Conservation (phyloP, 2,888 invertebrate genomes). For the Epinotia bilunana region DNA sequence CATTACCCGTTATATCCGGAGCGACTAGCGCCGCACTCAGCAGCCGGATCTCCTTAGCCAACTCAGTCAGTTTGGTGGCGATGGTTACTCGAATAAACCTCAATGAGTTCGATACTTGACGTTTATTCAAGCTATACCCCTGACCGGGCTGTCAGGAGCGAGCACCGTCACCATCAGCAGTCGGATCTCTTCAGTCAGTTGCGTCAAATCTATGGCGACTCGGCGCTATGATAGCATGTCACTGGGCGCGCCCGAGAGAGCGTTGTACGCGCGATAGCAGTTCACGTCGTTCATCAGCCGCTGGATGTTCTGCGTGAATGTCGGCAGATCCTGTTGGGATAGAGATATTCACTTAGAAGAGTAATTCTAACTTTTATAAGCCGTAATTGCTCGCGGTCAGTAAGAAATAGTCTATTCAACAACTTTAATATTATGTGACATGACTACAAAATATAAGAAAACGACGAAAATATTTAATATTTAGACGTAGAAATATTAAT, state of each 20-base stretch:
- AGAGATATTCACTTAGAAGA: neutral
- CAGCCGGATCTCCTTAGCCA: too few relatives aligned
- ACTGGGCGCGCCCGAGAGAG: constrained; percentile 56
- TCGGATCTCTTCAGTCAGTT: neutral
- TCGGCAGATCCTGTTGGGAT: constrained; percentile 90
- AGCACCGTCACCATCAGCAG: constrained; percentile 1
- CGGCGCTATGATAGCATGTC: constrained; percentile 65
- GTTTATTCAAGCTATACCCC: neutral
- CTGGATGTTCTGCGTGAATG: constrained; percentile 91
- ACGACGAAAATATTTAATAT: too few relatives aligned
- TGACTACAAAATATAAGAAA: too few relatives aligned
- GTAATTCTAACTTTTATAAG: too few relatives aligned
- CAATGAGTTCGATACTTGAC: neutral
- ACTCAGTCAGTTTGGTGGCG: neutral
- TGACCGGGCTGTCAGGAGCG: constrained; percentile 7
- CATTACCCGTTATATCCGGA: too few relatives aligned
- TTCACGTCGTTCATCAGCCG: constrained; percentile 91
- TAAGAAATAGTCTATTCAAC: too few relatives aligned
- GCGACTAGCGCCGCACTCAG: too few relatives aligned
- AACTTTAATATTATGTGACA: too few relatives aligned
- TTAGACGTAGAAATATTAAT: too few relatives aligned
- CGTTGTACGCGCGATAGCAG: constrained; percentile 86
- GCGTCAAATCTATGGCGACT: neutral
- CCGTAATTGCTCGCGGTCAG: too few relatives aligned
- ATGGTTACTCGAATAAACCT: too few relatives aligned